These are phyloP conservation scores for Thaumatotibia leucotreta DNA, from an alignment of 1,140 invertebrate species.

Conservation along the genomic window DNA sequence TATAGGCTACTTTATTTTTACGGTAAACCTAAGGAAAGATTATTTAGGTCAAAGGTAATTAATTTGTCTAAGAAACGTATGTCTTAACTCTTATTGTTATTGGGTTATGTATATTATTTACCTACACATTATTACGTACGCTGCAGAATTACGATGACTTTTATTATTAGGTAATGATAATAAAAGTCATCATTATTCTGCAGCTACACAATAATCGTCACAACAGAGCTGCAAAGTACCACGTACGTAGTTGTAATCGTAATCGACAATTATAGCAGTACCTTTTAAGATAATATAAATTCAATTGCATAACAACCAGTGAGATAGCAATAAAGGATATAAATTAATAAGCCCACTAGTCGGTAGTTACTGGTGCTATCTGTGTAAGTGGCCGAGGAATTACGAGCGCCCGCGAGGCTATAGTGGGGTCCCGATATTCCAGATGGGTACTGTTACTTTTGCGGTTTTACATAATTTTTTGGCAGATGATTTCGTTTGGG, in stretches of 20 bases:
- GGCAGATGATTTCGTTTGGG: background rate
- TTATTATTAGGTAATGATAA: no score
- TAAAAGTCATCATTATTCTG: background rate
- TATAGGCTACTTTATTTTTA: no score
- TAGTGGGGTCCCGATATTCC: background rate
- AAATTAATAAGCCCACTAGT: constrained; percentile 38
- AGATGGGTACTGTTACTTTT: background rate
- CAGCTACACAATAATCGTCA: background rate
- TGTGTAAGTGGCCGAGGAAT: background rate
- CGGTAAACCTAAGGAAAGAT: no score
- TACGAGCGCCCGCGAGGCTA: constrained; percentile 2
- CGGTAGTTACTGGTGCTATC: constrained; percentile 34
- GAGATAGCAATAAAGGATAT: constrained; percentile 28
- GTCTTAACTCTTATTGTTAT: no score
- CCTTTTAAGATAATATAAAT: constrained; percentile 11
- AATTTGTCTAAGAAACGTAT: no score
- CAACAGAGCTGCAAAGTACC: no score
- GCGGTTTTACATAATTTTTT: background rate
- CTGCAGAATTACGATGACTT: no score
- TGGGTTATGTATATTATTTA: no score
- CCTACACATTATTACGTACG: no score
- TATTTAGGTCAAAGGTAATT: no score
- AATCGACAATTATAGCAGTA: constrained; percentile 1
- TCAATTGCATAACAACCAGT: constrained; percentile 14
- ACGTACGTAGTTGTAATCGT: background rate